Conservation (phyloP, 37 sponge, comb jelly and placozoan genomes). For the Ianthella basta region DNA sequence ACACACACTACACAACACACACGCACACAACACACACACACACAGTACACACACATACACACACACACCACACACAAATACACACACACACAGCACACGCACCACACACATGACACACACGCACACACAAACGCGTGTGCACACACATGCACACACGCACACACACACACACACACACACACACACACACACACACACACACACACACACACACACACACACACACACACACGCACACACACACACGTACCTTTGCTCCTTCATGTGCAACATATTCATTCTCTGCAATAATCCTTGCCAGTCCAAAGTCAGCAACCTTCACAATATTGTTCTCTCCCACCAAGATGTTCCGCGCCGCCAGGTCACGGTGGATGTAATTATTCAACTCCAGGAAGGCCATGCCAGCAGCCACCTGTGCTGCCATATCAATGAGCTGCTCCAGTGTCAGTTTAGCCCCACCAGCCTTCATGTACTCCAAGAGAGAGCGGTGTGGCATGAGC, state of each 20-base stretch:
- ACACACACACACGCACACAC: not conserved
- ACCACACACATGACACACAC: not conserved
- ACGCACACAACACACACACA: not conserved
- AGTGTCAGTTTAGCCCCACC: constrained; percentile 78
- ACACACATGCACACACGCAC: not conserved
- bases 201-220: constrained; percentile 1
- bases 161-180: constrained; percentile 27
- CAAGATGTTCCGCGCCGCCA: constrained; percentile 96
- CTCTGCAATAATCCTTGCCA: constrained; percentile 93
- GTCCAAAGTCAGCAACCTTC: constrained; percentile 98
- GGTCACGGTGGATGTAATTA: constrained; percentile 98
- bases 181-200: constrained; percentile 22
- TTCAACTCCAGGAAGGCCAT: constrained; percentile 98
- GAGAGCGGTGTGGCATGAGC: constrained; percentile 90
- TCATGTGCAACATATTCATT: constrained; percentile 91
- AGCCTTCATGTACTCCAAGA: constrained; percentile 89
- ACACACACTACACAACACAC: not conserved
- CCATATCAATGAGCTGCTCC: constrained; percentile 87
- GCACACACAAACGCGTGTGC: not conserved
- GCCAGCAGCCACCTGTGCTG: constrained; percentile 91
- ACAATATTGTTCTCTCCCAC: constrained; percentile 90
- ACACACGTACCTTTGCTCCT: constrained; percentile 74
- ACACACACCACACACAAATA: constrained; percentile 19
- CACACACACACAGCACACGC: not conserved
- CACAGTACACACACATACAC: constrained; percentile 10